Conservation (phyloP, 2,113 vertebrate species). For the Conger conger region DNA sequence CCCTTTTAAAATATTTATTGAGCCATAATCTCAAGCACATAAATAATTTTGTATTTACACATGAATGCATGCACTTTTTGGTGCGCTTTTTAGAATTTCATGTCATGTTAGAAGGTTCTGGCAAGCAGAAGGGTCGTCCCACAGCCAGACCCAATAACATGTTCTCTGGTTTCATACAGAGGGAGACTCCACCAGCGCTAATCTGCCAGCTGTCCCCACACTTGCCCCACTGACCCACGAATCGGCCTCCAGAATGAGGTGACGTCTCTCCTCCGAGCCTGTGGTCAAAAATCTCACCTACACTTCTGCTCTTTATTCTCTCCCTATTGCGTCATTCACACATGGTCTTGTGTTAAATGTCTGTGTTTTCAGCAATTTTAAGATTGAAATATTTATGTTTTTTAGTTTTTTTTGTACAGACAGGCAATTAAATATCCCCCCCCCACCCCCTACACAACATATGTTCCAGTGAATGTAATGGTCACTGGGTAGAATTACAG, state of each 20-base stretch:
- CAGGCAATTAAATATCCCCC: neutral
- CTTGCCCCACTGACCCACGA: slow-evolving; percentile 88
- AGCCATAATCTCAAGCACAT: no score
- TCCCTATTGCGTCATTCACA: neutral
- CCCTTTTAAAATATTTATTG: no score
- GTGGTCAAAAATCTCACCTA: neutral
- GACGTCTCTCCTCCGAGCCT: slow-evolving; percentile 55
- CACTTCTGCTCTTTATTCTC: neutral
- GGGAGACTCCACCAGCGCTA: slow-evolving; percentile 80
- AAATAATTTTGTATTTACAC: no score
- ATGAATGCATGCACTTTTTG: neutral
- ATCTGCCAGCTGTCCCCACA: slow-evolving; percentile 88
- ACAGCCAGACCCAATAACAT: slow-evolving; percentile 8
- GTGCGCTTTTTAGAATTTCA: neutral
- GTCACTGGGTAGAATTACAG: neutral
- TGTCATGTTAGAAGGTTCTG: neutral
- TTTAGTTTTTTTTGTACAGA: neutral
- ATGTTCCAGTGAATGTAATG: neutral
- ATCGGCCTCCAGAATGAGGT: slow-evolving; percentile 95
- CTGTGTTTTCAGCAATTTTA: neutral
- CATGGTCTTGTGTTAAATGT: neutral
- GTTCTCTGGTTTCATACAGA: slow-evolving; percentile 53
- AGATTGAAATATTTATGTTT: neutral
- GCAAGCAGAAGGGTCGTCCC: neutral
- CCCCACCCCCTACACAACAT: neutral